These are phyloP conservation scores for Coendou prehensilis DNA, from an alignment of 2,797 vertebrate species.

Conservation along the genomic window DNA sequence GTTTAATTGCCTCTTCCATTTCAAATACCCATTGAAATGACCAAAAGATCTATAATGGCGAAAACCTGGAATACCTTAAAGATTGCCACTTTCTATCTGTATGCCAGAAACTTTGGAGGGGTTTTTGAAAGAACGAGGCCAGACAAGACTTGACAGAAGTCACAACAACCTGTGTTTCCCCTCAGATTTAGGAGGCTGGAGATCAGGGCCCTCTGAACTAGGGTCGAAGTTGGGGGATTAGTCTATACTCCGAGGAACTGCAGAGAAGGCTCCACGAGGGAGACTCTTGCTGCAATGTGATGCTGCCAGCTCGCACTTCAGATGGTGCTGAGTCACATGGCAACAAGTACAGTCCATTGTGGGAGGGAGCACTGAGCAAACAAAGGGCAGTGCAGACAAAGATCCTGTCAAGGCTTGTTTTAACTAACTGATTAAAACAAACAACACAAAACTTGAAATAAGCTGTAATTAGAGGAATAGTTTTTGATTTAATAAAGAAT, in stretches of 20 bases:
- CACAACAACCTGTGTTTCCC: neutral
- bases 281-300: neutral
- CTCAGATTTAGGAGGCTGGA: neutral
- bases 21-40: neutral
- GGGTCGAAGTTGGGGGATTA: neutral
- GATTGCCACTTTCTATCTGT: neutral
- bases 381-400: neutral
- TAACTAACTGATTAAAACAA: conserved; percentile 25
- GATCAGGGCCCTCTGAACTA: neutral
- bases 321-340: neutral
- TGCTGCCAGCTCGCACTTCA: neutral
- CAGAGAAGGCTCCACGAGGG: neutral
- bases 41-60: neutral
- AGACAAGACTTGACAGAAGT: neutral
- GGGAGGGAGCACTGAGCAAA: neutral
- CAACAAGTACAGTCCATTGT: neutral
- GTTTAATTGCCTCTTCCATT: neutral
- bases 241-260: neutral
- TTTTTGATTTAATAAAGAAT: conserved; percentile 24
- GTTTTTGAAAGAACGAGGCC: conserved; percentile 13
- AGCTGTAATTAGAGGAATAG: neutral
- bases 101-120: neutral
- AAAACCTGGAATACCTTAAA: neutral
- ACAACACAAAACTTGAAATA: neutral
- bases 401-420: neutral